Evolutionary conservation across 2,113 vertebrate genomes (phyloP), one percentile per base, ranked within the genome.

Genomic region (Chaenogobius annularis): DNA sequence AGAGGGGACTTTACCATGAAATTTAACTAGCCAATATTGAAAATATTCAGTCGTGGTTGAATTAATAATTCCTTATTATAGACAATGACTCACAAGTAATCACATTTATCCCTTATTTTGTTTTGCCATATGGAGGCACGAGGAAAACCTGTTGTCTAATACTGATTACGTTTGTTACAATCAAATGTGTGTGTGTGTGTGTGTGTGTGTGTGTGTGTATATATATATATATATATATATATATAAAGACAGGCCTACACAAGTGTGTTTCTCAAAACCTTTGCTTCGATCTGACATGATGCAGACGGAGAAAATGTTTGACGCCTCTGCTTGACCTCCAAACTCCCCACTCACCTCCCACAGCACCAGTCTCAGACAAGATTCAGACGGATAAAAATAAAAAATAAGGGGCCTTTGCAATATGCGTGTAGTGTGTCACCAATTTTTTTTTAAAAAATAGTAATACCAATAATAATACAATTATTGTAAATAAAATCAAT

Each of bases 281-380:
- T 26, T 6, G 14, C n/a, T 72, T 40, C 17, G 15, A 20, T 10
- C 31, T n/a, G 50, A 66, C 2, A 67, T 13, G 4, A 68, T 74
- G 65, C 50, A n/a, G 31, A 73, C 37, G 37, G 6, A 40, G 66
- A 63, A 72, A 78, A 78, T 68, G 66, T 69, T 54, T 73, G 72
- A 81, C 80, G 62, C 67, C 69, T 84, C 54, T 15, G 52, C 19
- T 50, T 82, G 63, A 83, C 66, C 66, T 63, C 37, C 22, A 40
- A 22, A 58, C 12, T 62, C 31, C 31, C 56, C 17, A 11, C 64
- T 22, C 43, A 46, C 11, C 63, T 46, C 64, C 40, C 12, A 22
- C 64, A 14, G 37, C 44, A 6, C n/a, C 17, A 4, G 9, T 10
- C 8, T 37, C 61, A 40, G 31, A 40, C 59, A 26, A 26, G 54